Base-by-base conservation (phyloP, 2,113 vertebrate species). In the Hippopotamus amphibius region DNA sequence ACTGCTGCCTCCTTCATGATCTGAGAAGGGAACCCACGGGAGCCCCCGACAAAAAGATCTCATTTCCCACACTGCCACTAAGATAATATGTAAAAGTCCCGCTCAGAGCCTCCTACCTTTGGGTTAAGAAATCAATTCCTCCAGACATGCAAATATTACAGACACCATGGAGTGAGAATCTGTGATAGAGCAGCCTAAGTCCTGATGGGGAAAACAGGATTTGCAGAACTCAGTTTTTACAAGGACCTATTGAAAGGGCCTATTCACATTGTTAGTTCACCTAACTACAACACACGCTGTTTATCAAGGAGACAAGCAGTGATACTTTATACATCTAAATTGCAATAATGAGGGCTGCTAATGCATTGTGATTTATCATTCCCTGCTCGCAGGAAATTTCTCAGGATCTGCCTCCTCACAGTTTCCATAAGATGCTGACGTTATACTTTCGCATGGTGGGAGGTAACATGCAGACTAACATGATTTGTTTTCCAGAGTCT, bases 71-170 rank as follows among this genome's bases (percentile, higher is more conserved):
- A 33, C 55, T 69, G 84, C 72, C 37, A 14, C 10, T 50, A 82
- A 88, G 46, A 71, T 16, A 24, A 43, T 13, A 61, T 12, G 48
- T 77, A 72, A 89, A 66, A 68, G 26, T 85, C 85, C 33, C 65
- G 61, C 74, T 46, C 43, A 28, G 28, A 72, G 86, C 53, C 1
- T 17, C 82, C 33, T 5, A 59, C 46, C 24, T 93, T 7, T 30
- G 19, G 92, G 80, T 89, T 89, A 96, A 90, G 92, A 96, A 86
- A 84, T 61, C 43, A 86, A 3, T 84, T 89, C 82, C 50, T 65
- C 83, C 86, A 83, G 71, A 96, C 43, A 28, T 5, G 69, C 72
- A 82, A 55, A 81, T 14, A 53, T 41, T 4, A 37, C 26, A 61
- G 89, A 33, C 43, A 61, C 77, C 84, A 4, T 1, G 16, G 89